Conservation (phyloP, 2,113 vertebrate genomes). For the Cettia cetti region DNA sequence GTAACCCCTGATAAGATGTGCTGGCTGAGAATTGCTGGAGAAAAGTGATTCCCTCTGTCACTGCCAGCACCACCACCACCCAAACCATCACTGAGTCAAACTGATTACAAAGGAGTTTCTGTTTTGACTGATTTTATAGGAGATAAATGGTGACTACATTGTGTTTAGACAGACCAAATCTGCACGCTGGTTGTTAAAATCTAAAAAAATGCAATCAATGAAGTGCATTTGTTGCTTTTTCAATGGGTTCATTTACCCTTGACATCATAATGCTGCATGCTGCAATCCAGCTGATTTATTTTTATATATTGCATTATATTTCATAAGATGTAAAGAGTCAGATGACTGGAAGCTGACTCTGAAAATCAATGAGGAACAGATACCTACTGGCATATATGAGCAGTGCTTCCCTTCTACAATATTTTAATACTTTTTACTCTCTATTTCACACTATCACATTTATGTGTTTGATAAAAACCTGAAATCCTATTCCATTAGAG, state of each 20-base stretch:
- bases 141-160: constrained; percentile 38
- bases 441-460: background rate
- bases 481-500: background rate
- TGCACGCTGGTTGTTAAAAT: background rate
- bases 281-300: constrained; percentile 17
- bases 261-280: background rate
- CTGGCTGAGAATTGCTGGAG: background rate
- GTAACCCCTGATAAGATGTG: constrained; percentile 20
- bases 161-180: background rate
- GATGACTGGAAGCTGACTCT: background rate
- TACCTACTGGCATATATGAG: background rate
- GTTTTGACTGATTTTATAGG: constrained; percentile 50
- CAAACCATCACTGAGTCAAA: constrained; percentile 8
- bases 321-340: background rate
- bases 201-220: constrained; percentile 1
- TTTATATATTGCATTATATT: constrained; percentile 10
- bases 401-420: background rate
- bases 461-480: background rate
- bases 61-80: background rate
- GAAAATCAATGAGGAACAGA: constrained; percentile 22
- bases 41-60: constrained; percentile 3
- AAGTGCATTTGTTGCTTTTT: constrained; percentile 11
- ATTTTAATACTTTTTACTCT: background rate
- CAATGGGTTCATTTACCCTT: constrained; percentile 16
- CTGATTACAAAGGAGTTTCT: constrained; percentile 47